Conservation (phyloP, 2,888 invertebrate species). For the Ctena decussata region DNA sequence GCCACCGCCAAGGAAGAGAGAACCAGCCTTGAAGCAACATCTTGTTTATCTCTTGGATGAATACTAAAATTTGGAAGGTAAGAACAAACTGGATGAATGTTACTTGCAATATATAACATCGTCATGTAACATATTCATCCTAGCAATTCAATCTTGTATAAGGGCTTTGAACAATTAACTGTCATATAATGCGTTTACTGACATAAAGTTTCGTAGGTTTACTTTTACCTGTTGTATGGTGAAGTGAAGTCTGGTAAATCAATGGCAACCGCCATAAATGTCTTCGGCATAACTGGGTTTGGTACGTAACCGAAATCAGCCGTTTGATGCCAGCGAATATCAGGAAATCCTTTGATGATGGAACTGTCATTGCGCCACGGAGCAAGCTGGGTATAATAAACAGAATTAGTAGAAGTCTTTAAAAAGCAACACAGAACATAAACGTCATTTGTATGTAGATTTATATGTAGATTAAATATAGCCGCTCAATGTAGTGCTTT, state of each 20-base stretch:
- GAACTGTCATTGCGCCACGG: slow-evolving; percentile 44
- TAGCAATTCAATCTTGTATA: too few species aligned
- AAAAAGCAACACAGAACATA: too few species aligned
- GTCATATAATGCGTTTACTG: too few species aligned
- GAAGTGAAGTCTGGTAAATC: slow-evolving; percentile 81
- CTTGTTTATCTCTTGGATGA: slow-evolving; percentile 81
- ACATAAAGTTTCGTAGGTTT: too few species aligned
- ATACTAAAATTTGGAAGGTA: slow-evolving; percentile 60
- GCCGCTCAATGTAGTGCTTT: too few species aligned
- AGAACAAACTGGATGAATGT: too few species aligned
- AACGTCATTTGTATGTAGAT: too few species aligned
- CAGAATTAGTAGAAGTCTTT: too few species aligned
- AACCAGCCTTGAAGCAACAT: slow-evolving; percentile 77
- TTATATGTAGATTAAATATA: too few species aligned
- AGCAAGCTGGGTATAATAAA: slow-evolving; percentile 43
- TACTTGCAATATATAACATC: too few species aligned
- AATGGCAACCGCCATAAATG: slow-evolving; percentile 84
- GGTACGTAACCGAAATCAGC: slow-evolving; percentile 81
- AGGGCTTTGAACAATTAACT: too few species aligned
- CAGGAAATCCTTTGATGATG: slow-evolving; percentile 74
- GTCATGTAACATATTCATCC: too few species aligned
- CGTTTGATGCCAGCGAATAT: slow-evolving; percentile 84
- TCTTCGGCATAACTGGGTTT: slow-evolving; percentile 73
- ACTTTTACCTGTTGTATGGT: slow-evolving; percentile 65
- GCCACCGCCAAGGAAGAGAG: slow-evolving; percentile 76